These are phyloP conservation scores for Serranus cabrilla DNA, from an alignment of 2,797 vertebrate genomes.

Conservation along the genomic window DNA sequence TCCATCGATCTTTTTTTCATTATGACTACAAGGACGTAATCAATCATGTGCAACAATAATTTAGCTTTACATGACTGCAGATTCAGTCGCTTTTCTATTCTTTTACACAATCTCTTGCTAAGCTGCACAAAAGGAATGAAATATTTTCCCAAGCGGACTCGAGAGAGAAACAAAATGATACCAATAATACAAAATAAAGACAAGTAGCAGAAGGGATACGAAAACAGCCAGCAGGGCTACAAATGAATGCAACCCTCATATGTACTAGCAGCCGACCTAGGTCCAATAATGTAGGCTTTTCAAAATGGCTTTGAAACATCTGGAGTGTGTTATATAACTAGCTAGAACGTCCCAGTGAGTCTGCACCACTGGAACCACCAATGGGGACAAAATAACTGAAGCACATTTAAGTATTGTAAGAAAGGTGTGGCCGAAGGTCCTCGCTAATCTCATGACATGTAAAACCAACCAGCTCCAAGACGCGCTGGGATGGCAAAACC, in stretches of 20 bases:
- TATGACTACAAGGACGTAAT: slow-evolving; percentile 65
- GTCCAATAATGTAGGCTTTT: slow-evolving; percentile 61
- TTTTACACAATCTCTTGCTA: slow-evolving; percentile 66
- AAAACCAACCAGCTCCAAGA: slow-evolving; percentile 60
- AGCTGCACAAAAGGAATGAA: slow-evolving; percentile 78
- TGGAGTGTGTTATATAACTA: slow-evolving; percentile 50
- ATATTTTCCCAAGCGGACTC: slow-evolving; percentile 38
- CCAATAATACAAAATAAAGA: slow-evolving; percentile 46
- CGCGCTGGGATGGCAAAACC: slow-evolving; percentile 55
- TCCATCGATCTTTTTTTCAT: slow-evolving; percentile 34
- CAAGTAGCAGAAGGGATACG: slow-evolving; percentile 23
- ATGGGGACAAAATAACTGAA: slow-evolving; percentile 41
- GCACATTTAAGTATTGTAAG: slow-evolving; percentile 27
- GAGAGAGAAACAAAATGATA: slow-evolving; percentile 56
- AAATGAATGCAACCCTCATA: slow-evolving; percentile 49
- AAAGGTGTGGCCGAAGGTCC: slow-evolving; percentile 32
- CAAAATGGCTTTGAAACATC: slow-evolving; percentile 60
- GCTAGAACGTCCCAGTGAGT: slow-evolving; percentile 22
- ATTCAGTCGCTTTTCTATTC: slow-evolving; percentile 59
- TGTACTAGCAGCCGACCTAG: slow-evolving; percentile 61
- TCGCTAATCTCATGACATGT: slow-evolving; percentile 49
- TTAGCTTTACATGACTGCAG: slow-evolving; percentile 70
- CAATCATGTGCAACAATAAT: slow-evolving; percentile 77
- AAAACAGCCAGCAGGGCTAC: slow-evolving; percentile 34
- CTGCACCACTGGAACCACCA: slow-evolving; percentile 35